Conservation (phyloP, 2,113 vertebrate species). For the Cygnus atratus region DNA sequence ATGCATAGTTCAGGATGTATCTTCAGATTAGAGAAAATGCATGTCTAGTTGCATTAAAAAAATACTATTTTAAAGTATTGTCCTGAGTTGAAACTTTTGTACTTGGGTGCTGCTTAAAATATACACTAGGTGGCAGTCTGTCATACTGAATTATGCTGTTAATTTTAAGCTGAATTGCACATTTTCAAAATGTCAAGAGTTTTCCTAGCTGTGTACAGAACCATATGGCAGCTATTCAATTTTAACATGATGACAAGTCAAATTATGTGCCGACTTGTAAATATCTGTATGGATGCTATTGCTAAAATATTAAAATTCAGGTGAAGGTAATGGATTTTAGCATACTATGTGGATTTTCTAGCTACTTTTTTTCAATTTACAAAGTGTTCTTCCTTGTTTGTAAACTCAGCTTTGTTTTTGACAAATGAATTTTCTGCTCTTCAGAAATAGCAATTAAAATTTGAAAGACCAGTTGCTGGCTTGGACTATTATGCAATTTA, state of each 20-base stretch:
- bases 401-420: background rate
- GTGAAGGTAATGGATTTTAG: background rate
- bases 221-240: background rate
- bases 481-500: background rate
- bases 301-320: background rate
- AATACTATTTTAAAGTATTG: background rate
- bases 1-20: background rate
- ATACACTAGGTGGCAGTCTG: slow-evolving; percentile 61
- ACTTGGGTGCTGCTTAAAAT: background rate
- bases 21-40: background rate
- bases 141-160: background rate
- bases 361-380: background rate
- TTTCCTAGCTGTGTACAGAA: background rate
- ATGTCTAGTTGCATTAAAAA: background rate
- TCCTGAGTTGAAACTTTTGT: background rate
- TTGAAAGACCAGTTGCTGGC: background rate
- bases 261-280: background rate
- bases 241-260: background rate
- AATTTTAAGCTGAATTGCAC: background rate
- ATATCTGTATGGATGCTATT: background rate
- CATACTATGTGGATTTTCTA: background rate
- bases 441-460: background rate
- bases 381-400: background rate
- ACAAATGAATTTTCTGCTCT: background rate
- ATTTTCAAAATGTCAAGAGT: background rate